Base-by-base conservation (phyloP, 1,140 invertebrate species). In the Thalassaphorura encarpata region DNA sequence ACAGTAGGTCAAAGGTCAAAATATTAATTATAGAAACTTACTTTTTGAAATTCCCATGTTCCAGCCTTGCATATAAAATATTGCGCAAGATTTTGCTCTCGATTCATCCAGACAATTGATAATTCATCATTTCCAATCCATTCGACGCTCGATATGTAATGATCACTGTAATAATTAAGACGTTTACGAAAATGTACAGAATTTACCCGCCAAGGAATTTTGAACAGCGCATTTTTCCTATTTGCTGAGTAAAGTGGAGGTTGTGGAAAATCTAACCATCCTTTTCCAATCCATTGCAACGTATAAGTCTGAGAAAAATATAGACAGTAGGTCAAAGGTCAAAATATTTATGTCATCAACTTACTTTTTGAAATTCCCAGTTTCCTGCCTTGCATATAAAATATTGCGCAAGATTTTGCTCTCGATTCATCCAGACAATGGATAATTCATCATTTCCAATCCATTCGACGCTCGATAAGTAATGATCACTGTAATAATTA, bases 401-500 rank as follows among this genome's bases (percentile, higher is more conserved):
- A 59, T 84, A 75, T 39, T 83, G 75, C 48, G 82, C 81, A 33
- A 77, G 73, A 66, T 85, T 85, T 68, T 85, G 83, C 3, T 74
- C 67, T 55, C 83, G 69, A 63, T 84, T 83, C 57, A 84, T 72
- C 73, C 83, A 82, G 15, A 82, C 72, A 0, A 83, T 73, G 1
- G 77, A 76, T 2, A 86, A 70, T 55, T 79, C 74, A 31, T 75
- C 70, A 54, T 82, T 77, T 43, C 78, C 76, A 24, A 77, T 71
- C 81, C 85, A 87, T 23, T 72, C 72, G 0, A 82, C 78, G 66
- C 78, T 77, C 4, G 81, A 81, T 24, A 87, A 71, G 69, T 87
- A 78, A 61, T 78, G 69, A 16, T 77, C 75, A 41, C 76, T 78
- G 61, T 0, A 47, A 45, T 45, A 36, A n/a, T 36, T n/a, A 36